These are phyloP conservation scores for Fragum fragum DNA, from an alignment of 2,888 invertebrate genomes.

Conservation along the genomic window DNA sequence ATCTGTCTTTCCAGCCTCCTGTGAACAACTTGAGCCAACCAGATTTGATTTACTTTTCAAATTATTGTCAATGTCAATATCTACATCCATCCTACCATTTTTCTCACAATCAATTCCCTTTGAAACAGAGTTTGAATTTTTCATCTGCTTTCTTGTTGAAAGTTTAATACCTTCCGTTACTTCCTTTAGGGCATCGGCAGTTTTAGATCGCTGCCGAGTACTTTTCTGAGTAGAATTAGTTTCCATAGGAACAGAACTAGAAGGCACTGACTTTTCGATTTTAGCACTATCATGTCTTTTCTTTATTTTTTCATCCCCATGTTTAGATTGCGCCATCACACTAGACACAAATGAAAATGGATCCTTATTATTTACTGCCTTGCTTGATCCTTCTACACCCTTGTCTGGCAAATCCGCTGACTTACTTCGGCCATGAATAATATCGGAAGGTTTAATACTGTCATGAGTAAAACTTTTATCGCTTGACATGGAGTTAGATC, in stretches of 20 bases:
- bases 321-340: constrained; percentile 41
- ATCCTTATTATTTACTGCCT: constrained; percentile 19
- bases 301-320: neutral
- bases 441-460: constrained; percentile 1
- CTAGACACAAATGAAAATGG: constrained; percentile 54
- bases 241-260: neutral
- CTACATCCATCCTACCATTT: constrained; percentile 7
- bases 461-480: constrained; percentile 18
- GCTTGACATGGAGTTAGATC: constrained; percentile 17
- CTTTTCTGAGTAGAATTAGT: neutral
- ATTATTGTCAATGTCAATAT: neutral
- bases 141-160: neutral
- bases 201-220: neutral
- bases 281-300: constrained; percentile 5
- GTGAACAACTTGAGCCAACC: constrained; percentile 30
- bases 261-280: constrained; percentile 14
- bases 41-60: neutral
- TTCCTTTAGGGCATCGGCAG: neutral
- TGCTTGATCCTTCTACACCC: neutral
- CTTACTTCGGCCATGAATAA: constrained; percentile 31
- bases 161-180: constrained; percentile 1
- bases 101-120: neutral
- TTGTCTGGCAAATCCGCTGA: constrained; percentile 23
- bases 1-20: constrained; percentile 24
- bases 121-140: neutral